A percentile compares a stretch with the other conserved stretches of the same genome.
These are phyloP conservation scores for Drosophila repleta DNA, from an alignment of 1,140 invertebrate genomes.

Conservation along the genomic window DNA sequence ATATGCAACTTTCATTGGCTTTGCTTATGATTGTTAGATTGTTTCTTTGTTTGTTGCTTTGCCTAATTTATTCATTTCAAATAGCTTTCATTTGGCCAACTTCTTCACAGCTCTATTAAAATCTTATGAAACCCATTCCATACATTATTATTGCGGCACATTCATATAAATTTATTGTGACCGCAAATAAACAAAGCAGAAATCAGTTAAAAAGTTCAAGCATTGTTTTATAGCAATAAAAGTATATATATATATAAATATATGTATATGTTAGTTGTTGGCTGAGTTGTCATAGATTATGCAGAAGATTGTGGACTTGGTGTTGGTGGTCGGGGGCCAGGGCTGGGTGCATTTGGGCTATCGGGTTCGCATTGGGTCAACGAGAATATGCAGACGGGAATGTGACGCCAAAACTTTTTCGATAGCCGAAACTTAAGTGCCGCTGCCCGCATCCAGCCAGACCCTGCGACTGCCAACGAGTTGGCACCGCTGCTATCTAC, in stretches of 20 bases:
- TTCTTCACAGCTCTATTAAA: neutral
- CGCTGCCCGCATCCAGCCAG: neutral
- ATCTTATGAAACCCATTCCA: neutral
- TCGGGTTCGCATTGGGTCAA: conserved; percentile 39
- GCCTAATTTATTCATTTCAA: neutral
- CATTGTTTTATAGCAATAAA: conserved; percentile 33
- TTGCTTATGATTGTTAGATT: neutral
- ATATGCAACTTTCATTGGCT: no score
- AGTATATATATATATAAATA: conserved; percentile 10
- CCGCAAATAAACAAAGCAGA: conserved; percentile 35
- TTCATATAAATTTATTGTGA: neutral
- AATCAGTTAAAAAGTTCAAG: conserved; percentile 39
- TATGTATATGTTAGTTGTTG: conserved; percentile 32
- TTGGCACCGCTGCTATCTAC: conserved; percentile 44
- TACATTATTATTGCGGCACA: neutral
- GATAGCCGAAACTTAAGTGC: conserved; percentile 56
- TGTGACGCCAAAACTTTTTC: conserved; percentile 55
- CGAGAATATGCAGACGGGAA: conserved; percentile 42
- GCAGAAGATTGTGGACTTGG: conserved; percentile 23
- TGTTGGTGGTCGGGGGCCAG: neutral
- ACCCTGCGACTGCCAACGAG: conserved; percentile 39
- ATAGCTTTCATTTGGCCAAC: neutral
- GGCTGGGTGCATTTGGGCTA: conserved; percentile 13
- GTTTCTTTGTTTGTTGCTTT: no score
- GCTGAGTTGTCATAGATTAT: conserved; percentile 51